Conservation (phyloP, 2,888 invertebrate species). For the Agrotis segetum region DNA sequence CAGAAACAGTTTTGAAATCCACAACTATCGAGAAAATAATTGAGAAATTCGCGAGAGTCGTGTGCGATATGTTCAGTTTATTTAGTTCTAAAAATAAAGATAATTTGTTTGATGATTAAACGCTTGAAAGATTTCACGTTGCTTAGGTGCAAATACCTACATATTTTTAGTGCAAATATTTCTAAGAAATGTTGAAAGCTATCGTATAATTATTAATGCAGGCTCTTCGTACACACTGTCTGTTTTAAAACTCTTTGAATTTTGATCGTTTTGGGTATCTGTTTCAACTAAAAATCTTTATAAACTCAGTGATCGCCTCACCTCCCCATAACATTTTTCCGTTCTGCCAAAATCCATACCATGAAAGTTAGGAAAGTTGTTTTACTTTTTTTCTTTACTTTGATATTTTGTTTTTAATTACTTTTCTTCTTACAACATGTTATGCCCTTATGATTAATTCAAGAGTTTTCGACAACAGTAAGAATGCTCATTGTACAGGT, state of each 20-base stretch:
- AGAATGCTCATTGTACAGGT: no score
- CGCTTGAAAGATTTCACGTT: neutral
- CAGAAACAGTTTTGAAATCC: conserved; percentile 23
- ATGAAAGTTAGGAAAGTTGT: no score
- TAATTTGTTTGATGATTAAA: conserved; percentile 7
- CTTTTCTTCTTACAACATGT: no score
- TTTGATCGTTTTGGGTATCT: neutral
- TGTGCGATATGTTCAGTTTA: conserved; percentile 24
- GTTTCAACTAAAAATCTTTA: neutral
- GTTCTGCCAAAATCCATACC: neutral
- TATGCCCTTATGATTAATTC: no score
- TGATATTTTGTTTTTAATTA: no score
- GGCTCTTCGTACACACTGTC: conserved; percentile 3
- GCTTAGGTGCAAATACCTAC: no score
- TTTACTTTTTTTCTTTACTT: no score
- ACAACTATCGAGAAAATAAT: conserved; percentile 17
- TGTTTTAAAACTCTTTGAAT: conserved; percentile 2
- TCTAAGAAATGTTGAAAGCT: neutral
- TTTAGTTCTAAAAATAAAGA: conserved; percentile 24
- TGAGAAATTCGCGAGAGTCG: conserved; percentile 6
- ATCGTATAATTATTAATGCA: neutral
- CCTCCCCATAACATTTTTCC: neutral
- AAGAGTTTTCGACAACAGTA: neutral
- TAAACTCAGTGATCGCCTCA: neutral
- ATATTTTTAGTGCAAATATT: neutral